Conservation (phyloP, 2,888 invertebrate species). For the Eristalinus sepulchralis region DNA sequence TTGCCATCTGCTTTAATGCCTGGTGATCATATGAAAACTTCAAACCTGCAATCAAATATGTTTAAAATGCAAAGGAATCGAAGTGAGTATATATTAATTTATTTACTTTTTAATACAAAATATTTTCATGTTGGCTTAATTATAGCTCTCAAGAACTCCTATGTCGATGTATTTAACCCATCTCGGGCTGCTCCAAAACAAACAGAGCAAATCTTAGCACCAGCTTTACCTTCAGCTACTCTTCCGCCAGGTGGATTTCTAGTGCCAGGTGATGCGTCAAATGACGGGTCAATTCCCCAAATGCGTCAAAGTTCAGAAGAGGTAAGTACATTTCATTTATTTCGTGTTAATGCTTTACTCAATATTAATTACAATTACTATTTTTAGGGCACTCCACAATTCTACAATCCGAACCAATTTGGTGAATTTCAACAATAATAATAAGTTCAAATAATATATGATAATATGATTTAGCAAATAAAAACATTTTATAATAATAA, state of each 20-base stretch:
- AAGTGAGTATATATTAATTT: constrained; percentile 82
- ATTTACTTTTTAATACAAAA: not conserved
- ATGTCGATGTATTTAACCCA: constrained; percentile 95
- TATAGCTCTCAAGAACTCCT: constrained; percentile 90
- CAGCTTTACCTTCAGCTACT: constrained; percentile 78
- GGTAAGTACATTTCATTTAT: constrained; percentile 25
- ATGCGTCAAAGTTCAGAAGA: constrained; percentile 73
- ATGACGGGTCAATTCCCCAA: constrained; percentile 71
- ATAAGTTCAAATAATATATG: constrained; percentile 3
- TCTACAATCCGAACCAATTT: constrained; percentile 74
- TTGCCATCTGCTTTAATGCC: constrained; percentile 39
- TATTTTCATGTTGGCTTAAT: not conserved
- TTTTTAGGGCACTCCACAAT: constrained; percentile 72
- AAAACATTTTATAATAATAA: constrained; percentile 1
- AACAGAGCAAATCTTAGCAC: constrained; percentile 79
- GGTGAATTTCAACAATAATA: constrained; percentile 70
- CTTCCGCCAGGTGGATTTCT: constrained; percentile 79
- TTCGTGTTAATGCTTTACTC: not conserved
- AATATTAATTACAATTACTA: constrained; percentile 1
- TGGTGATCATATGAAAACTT: constrained; percentile 74
- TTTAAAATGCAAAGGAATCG: constrained; percentile 90
- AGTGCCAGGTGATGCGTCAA: constrained; percentile 75
- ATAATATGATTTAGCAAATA: constrained; percentile 20
- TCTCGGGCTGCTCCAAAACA: constrained; percentile 81
- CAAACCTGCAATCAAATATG: constrained; percentile 84